Base-by-base conservation (phyloP, 2,113 vertebrate genomes). In the Haplotaxodon microlepis region DNA sequence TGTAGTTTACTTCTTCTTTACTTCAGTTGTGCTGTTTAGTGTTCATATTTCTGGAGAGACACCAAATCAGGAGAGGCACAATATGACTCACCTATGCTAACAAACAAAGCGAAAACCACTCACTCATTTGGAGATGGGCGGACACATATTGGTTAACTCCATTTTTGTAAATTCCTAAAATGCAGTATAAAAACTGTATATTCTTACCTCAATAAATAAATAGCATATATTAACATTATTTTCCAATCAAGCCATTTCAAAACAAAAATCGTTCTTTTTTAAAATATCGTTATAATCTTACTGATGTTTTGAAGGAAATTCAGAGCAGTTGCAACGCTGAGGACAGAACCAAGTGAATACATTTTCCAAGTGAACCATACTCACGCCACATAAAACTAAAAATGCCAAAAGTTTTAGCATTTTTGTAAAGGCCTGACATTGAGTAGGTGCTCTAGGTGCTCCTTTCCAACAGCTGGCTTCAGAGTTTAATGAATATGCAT, bases 381-480 rank as follows among this genome's bases (percentile, higher is more conserved):
- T 78, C 19, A 71, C 1, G 4, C 4, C 24, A 78, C 45, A 78
- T 82, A 21, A 85, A 89, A 71, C 63, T 9, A 69, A 1, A 9
- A 84, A 38, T 3, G 83, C 50, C 81, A 85, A 17, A 87, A 82
- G 36, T 87, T 84, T 89, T 85, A 63, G 36, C 73, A 83, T 86
- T 87, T 90, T 29, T 59, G 47, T 79, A 50, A 89, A 88, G 88
- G 29, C 27, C 84, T 91, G 88, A 92, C 86, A 88, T 89, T 94
- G 89, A 94, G 69, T 84, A 84, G 79, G 81, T 86, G 90, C 84
- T 92, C 81, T 85, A 82, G 86, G 86, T 92, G 86, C 84, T 90
- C 83, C 71, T 81, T 89, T 91, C 21, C 86, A 94, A 93, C 93
- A 95, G 89, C 94, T 95, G 95, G 91, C 89, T 88, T 92, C 88